phyloP scores from a whole-genome alignment of 2,888 invertebrate genomes.

The Himalopsyche kuldschensis region DNA sequence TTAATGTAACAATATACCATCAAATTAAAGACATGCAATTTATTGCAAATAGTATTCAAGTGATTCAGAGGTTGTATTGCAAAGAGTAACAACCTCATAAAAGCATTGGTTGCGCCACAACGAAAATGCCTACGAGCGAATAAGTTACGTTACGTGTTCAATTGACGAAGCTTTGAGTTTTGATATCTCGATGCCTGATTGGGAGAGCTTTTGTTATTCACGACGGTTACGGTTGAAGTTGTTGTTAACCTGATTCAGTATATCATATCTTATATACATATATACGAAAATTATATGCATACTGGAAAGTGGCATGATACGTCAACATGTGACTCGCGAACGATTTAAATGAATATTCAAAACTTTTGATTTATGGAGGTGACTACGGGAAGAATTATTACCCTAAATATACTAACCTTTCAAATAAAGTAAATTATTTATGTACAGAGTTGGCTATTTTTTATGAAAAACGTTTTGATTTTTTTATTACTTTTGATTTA shows the following conservation, averaged over 20 bases:
- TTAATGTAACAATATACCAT: too few species aligned
- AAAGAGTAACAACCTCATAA: background rate
- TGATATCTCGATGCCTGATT: background rate
- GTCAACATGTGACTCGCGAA: background rate
- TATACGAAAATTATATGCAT: background rate
- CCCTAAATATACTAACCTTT: too few species aligned
- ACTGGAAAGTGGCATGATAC: background rate
- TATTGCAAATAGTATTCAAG: background rate
- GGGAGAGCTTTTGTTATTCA: background rate
- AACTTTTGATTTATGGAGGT: too few species aligned
- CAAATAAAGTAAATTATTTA: too few species aligned
- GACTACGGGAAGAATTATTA: too few species aligned
- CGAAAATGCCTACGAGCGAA: background rate
- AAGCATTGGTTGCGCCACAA: background rate
- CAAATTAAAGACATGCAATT: background rate
- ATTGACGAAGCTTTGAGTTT: background rate
- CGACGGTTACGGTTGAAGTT: background rate
- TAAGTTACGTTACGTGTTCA: background rate
- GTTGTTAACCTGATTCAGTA: background rate
- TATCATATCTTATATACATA: background rate
- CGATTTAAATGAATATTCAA: background rate
- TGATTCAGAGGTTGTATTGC: background rate
- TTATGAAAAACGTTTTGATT: too few species aligned
- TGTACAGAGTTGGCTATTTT: too few species aligned
- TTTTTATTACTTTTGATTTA: too few species aligned